phyloP scores from a whole-genome alignment of 1,140 invertebrate species.

The Solen grandis region DNA sequence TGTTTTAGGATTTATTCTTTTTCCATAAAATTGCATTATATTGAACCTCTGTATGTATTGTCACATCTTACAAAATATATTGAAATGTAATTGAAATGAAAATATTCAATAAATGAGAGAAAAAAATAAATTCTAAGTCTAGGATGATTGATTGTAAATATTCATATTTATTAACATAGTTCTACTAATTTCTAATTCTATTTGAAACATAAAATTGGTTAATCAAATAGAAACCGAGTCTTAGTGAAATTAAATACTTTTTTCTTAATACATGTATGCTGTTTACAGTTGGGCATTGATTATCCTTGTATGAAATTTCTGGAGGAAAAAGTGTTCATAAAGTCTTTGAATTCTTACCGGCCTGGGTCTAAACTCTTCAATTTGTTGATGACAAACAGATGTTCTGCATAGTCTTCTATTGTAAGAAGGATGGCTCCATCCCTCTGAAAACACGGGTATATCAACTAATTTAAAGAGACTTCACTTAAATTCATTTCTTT shows the following conservation, averaged over 20 bases:
- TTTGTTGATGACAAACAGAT: conserved; percentile 32
- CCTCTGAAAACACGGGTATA: conserved; percentile 42
- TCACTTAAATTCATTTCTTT: neutral
- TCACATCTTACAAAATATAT: too few relatives aligned
- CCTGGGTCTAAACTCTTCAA: conserved; percentile 34
- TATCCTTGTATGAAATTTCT: neutral
- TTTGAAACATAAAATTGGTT: neutral
- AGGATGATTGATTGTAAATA: too few relatives aligned
- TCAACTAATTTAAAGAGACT: neutral
- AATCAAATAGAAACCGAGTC: neutral
- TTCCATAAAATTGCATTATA: too few relatives aligned
- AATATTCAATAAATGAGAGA: too few relatives aligned
- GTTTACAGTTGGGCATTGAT: neutral
- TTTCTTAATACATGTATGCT: neutral
- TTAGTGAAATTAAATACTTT: neutral
- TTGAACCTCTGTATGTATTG: too few relatives aligned
- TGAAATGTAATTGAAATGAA: too few relatives aligned
- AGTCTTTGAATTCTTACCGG: conserved; percentile 31
- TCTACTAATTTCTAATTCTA: too few relatives aligned
- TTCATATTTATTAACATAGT: too few relatives aligned
- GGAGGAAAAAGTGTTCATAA: neutral
- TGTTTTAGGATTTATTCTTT: too few relatives aligned
- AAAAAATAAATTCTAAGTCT: too few relatives aligned
- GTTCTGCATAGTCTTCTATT: conserved; percentile 29
- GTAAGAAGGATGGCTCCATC: conserved; percentile 55